These are phyloP conservation scores for Brachionus asplanchnoidis DNA, from an alignment of 1,140 invertebrate species.

Conservation along the genomic window DNA sequence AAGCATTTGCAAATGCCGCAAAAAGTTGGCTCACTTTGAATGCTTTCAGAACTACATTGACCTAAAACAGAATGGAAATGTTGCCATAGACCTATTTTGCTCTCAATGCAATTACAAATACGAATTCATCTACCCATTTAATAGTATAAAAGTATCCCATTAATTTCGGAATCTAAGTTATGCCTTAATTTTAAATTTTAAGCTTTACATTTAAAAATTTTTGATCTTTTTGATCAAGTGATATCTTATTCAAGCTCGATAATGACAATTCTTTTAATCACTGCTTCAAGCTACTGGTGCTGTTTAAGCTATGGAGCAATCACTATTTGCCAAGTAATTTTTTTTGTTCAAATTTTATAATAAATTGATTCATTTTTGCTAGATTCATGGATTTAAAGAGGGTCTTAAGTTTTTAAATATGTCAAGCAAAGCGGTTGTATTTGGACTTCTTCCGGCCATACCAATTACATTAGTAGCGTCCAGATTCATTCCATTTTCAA, in stretches of 20 bases:
- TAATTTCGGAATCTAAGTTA: background rate
- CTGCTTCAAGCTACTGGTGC: conserved; percentile 86
- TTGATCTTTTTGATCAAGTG: conserved; percentile 18
- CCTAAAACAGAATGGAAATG: conserved; percentile 22
- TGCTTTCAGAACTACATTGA: conserved; percentile 37
- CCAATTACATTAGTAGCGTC: conserved; percentile 3
- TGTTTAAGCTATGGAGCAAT: conserved; percentile 92
- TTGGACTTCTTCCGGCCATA: background rate
- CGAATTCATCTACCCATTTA: conserved; percentile 30
- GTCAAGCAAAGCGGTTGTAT: background rate
- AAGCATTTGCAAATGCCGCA: conserved; percentile 31
- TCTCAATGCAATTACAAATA: conserved; percentile 34
- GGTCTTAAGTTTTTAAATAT: background rate
- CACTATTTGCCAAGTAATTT: conserved; percentile 82
- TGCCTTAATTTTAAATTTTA: background rate
- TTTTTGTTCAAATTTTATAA: background rate
- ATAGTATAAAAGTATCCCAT: conserved; percentile 23
- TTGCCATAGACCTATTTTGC: background rate
- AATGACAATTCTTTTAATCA: background rate
- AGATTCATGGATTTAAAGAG: conserved; percentile 23
- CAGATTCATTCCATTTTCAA: background rate
- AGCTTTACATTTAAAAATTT: conserved; percentile 16
- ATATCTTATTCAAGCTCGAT: background rate
- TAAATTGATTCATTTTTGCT: background rate
- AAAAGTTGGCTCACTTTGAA: conserved; percentile 33